Conservation (phyloP, 2,797 vertebrate genomes). For the Spizella passerina region DNA sequence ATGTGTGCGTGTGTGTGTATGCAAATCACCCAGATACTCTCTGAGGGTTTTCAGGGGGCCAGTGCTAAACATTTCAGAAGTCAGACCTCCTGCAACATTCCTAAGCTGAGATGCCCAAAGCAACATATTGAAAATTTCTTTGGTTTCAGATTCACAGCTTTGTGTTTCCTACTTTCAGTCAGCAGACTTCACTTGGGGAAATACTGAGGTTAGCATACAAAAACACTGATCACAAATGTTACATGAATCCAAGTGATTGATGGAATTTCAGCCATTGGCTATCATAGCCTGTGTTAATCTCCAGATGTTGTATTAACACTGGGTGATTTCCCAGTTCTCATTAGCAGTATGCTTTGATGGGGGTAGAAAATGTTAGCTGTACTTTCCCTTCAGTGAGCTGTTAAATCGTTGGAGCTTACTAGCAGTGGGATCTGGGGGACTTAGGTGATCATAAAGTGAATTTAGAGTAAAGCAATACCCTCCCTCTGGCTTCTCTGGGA, state of each 20-base stretch:
- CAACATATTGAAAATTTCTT: neutral
- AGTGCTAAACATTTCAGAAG: neutral
- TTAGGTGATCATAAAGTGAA: neutral
- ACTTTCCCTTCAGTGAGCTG: constrained; percentile 31
- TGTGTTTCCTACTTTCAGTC: neutral
- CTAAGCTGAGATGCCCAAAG: neutral
- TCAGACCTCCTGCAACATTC: neutral
- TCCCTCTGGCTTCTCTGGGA: neutral
- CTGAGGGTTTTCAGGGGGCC: neutral
- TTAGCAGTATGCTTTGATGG: constrained; percentile 25
- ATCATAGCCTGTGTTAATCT: neutral
- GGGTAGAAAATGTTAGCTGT: neutral
- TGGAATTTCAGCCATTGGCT: neutral
- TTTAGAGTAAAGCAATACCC: neutral
- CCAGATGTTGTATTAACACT: neutral
- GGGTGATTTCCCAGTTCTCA: constrained; percentile 17
- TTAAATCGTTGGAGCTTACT: constrained; percentile 44
- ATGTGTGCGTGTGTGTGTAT: neutral
- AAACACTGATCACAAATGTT: neutral
- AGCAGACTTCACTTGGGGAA: neutral
- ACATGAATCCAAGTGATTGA: neutral
- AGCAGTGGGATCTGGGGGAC: neutral
- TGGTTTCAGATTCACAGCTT: neutral
- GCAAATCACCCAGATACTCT: neutral
- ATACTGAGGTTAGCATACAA: fast-evolving